Percentiles rank a stretch among this genome's conserved stretches.
Conservation (phyloP, 2,888 invertebrate species). For the Camponotus fellah region DNA sequence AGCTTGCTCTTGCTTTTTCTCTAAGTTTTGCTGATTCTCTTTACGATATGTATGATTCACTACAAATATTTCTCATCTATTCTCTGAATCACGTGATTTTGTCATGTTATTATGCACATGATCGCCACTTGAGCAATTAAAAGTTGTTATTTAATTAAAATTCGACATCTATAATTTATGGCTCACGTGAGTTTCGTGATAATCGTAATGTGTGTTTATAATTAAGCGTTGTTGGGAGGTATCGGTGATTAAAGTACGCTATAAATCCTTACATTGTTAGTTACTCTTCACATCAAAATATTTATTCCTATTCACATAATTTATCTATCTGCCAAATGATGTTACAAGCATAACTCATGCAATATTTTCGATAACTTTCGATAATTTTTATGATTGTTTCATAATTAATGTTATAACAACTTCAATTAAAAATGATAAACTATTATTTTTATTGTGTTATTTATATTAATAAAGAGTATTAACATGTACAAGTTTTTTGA, state of each 20-base stretch:
- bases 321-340: background rate
- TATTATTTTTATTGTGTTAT: background rate
- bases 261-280: constrained; percentile 28
- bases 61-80: background rate
- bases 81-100: background rate
- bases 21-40: background rate
- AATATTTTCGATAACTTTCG: background rate
- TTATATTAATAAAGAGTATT: too few species aligned
- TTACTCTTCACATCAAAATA: background rate
- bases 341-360: background rate
- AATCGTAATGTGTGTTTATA: constrained; percentile 29
- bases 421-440: background rate
- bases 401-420: background rate
- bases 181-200: constrained; percentile 19
- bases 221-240: constrained; percentile 9
- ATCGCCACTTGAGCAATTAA: constrained; percentile 49
- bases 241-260: constrained; percentile 10
- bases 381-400: background rate
- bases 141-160: constrained; percentile 39
- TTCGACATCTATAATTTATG: constrained; percentile 22
- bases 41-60: background rate
- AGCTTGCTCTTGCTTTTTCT: background rate
- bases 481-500: too few species aligned
- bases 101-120: constrained; percentile 6
- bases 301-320: constrained; percentile 18